Base-by-base conservation (phyloP, 1,140 invertebrate genomes). In the Lasioglossum albipes region DNA sequence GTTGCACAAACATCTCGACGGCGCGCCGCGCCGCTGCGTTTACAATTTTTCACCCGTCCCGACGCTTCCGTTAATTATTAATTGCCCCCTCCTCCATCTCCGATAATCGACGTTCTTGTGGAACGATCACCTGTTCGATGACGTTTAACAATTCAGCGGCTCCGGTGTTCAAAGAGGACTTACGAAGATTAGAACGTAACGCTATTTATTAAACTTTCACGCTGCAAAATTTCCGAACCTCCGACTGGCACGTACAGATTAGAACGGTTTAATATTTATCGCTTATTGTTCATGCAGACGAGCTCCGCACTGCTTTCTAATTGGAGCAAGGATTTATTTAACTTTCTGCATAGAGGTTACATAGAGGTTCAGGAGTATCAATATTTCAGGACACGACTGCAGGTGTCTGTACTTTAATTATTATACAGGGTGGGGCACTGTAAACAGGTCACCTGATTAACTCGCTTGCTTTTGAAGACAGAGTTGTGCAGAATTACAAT, bases 51-150 rank as follows among this genome's bases (percentile, higher is more conserved):
- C 45, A 45, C 6, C 6, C 45, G 5, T 18, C 54, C 12, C 18
- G 10, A 4, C 22, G 13, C 52, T 0, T 10, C 3, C 13, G 49
- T 79, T 65, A 49, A 73, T 73, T 66, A 72, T 78, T 72, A 78
- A 71, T 72, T 45, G n/a, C 9, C 45, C 36, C 36, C 36, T 36
- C 36, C 36, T 5, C 45, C 9, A 27, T 27, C 20, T 31, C 7
- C 68, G 59, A 54, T 54, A 18, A 72, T 62, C 41, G 52, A 79
- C 65, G 41, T 73, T 41, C 65, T 0, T 20, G 20, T 22, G 2
- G 4, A 45, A 45, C 41, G 20, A 45, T 31, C 12, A 12, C 22
- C 13, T 16, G 52, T 54, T 54, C 52, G 52, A 9, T 20, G 7
- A 20, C 20, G 57, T 59, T 59, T n/a, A 59, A 59, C 5, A n/a